These are phyloP conservation scores for Pachyuromys duprasi DNA, from an alignment of 2,797 vertebrate species.

Conservation along the genomic window DNA sequence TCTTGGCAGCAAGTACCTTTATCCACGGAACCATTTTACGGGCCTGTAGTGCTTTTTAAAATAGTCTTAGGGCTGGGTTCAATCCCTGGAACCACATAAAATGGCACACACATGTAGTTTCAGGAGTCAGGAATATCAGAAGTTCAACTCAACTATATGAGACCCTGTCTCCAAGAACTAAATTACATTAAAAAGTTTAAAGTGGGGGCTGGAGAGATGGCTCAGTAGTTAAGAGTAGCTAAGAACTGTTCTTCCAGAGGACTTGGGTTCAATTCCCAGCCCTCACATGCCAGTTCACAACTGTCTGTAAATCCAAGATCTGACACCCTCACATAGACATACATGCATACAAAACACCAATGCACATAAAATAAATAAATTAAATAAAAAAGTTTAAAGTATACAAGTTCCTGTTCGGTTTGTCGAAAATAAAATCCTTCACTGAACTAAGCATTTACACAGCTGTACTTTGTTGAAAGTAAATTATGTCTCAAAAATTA, in stretches of 20 bases:
- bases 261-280: no score
- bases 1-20: neutral
- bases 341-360: no score
- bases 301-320: no score
- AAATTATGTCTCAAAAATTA: constrained; percentile 1
- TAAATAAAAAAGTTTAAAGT: neutral
- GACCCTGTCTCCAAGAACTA: neutral
- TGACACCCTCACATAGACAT: no score
- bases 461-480: neutral
- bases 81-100: neutral
- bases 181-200: neutral
- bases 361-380: no score
- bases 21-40: neutral
- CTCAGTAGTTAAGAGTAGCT: no score
- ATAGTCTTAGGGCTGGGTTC: neutral
- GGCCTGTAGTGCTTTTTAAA: neutral
- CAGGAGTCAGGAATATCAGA: neutral
- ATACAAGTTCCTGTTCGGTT: neutral
- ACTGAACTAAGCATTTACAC: neutral
- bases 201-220: no score
- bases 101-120: neutral
- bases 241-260: no score
- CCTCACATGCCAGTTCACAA: no score
- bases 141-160: neutral
- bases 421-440: neutral